phyloP scores from a whole-genome alignment of 2,888 invertebrate genomes.

The Byasa hedistus region DNA sequence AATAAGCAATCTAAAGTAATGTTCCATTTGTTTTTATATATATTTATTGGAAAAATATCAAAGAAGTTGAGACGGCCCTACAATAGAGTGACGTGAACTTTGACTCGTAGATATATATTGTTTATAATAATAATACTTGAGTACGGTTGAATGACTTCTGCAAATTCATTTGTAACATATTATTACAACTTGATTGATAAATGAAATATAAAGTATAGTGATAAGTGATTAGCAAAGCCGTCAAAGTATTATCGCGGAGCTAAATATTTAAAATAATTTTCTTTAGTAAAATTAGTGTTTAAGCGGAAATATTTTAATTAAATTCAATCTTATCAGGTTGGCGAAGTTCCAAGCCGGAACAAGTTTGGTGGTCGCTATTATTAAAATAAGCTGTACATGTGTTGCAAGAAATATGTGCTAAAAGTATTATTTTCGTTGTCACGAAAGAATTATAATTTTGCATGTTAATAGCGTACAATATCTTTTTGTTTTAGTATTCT shows the following conservation, averaged over 20 bases:
- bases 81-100: background rate
- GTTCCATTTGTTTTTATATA: background rate
- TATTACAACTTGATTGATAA: too few relatives aligned
- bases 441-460: too few relatives aligned
- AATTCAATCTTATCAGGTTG: slow-evolving; percentile 22
- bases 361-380: slow-evolving; percentile 22
- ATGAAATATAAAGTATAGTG: too few relatives aligned
- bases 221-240: too few relatives aligned
- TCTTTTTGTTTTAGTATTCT: too few relatives aligned
- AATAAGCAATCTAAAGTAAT: too few relatives aligned
- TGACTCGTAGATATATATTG: too few relatives aligned
- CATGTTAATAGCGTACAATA: too few relatives aligned
- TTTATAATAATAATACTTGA: too few relatives aligned
- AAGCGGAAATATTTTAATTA: slow-evolving; percentile 24
- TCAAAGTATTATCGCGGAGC: too few relatives aligned
- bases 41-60: background rate
- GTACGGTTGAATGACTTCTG: too few relatives aligned
- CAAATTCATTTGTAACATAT: too few relatives aligned
- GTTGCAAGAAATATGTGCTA: slow-evolving; percentile 24
- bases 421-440: slow-evolving; percentile 14
- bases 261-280: slow-evolving; percentile 8
- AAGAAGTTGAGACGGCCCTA: background rate
- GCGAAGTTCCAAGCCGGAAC: slow-evolving; percentile 25
- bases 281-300: slow-evolving; percentile 15
- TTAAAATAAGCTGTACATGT: slow-evolving; percentile 26